Evolutionary conservation across 92 coral and sea anemone species (phyloP), one percentile per base, ranked within the genome.

Genomic region (Heteractis magnifica): DNA sequence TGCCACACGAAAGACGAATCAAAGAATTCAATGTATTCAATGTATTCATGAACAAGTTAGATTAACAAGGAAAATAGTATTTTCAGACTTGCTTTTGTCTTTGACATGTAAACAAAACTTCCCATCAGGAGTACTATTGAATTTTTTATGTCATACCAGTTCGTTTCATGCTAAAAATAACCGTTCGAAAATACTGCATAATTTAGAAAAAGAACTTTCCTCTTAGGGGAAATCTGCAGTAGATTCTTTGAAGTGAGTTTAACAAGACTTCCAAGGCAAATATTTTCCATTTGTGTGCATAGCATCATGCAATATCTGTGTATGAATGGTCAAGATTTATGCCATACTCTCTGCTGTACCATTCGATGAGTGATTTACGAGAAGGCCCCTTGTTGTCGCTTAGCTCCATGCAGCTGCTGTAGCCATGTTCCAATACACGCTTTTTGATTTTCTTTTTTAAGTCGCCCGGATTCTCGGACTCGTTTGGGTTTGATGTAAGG

Each of bases 331-430:
- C 84, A 70, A 68, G 55, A 70, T 77, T 81, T 11, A 81, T 16
- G 9, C 84, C 84, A 71, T 81, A 81, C 21, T 81, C 84, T 23
- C 77, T 44, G 26, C 84, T 49, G 20, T 81, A 81, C 84, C 84
- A 81, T n/a, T 74, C 84, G 6, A 81, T 51, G 7, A 81, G 84
- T 0, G 84, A 65, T 34, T 81, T 81, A 4, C 34, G 55, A 2
- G 84, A 81, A 20, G 84, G 84, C 6, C 77, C 84, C 51, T 68
- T 68, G 19, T 51, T 51, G 8, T 64, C 83, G 11, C 15, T 68
- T 4, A 23, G 51, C 41, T 81, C 84, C 19, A 21, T 19, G 19
- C 77, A 49, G 8, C 55, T 81, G 34, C 65, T 65, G 14, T 81
- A 19, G 77, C 73, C 64, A 51, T 81, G 72, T 18, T 81, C 84